These are phyloP conservation scores for Drosophila subsilvestris DNA, from an alignment of 2,888 invertebrate genomes.

Conservation along the genomic window DNA sequence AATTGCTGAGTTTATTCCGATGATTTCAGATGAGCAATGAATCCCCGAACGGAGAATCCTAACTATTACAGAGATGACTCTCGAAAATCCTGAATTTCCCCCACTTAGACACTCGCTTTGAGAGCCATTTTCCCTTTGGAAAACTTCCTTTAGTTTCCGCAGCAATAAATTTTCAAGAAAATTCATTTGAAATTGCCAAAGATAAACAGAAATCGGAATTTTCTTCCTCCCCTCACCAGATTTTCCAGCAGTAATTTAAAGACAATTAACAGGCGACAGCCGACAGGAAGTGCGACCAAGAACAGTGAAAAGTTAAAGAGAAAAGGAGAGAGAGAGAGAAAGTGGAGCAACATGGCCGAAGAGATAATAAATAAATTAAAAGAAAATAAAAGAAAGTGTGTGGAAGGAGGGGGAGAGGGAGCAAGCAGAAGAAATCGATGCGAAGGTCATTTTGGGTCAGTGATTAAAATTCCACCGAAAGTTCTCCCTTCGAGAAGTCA, in stretches of 20 bases:
- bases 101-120: neutral
- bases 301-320: conserved; percentile 3
- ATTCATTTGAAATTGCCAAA: conserved; percentile 29
- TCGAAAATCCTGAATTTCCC: neutral
- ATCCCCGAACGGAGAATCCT: neutral
- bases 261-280: conserved; percentile 48
- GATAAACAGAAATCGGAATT: conserved; percentile 42
- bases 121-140: neutral
- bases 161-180: conserved; percentile 35
- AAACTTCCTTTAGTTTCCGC: conserved; percentile 24
- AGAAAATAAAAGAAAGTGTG: conserved; percentile 29
- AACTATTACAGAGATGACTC: conserved; percentile 23
- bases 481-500: conserved; percentile 6
- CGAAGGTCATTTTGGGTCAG: conserved; percentile 39
- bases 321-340: conserved; percentile 5
- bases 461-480: conserved; percentile 43
- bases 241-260: conserved; percentile 33
- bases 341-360: conserved; percentile 5
- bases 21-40: conserved; percentile 13
- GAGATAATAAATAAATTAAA: conserved; percentile 43
- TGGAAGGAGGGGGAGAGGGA: neutral
- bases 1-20: conserved; percentile 17
- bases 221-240: conserved; percentile 2
- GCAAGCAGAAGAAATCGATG: conserved; percentile 35
- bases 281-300: conserved; percentile 32